Base-by-base conservation (phyloP, 2,113 vertebrate genomes). In the Tupaia tana region DNA sequence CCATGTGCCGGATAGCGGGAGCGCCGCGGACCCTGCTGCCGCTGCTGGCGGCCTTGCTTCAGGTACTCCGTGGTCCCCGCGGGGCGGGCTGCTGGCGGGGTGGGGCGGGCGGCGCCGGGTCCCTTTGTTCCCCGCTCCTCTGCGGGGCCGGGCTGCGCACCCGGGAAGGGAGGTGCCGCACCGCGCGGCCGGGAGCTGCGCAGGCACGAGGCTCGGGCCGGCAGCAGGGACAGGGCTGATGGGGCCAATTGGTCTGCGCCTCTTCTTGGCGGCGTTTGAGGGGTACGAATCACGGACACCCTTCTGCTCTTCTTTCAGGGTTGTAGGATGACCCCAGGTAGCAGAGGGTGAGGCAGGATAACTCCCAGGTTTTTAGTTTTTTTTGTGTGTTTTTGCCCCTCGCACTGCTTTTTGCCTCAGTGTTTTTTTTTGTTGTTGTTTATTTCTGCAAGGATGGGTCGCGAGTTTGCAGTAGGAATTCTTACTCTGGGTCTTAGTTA, bases 1-100 rank as follows among this genome's bases (percentile, higher is more conserved):
- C 98, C 98, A 98, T 98, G 98, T 98, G 98, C 98, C 98, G 98
- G 96, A 86, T 97, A 98, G 96, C 97, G 97, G 98, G 98, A 98
- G 95, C 98, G 96, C 97, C 97, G 98, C 97, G 98, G 98, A 98
- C 98, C 96, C 97, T 98, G 98, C 98, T 98, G 98, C 98, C 98
- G 98, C 98, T 97, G 78, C 92, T 97, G 94, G 97, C 98, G 96
- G 98, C 98, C 95, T 92, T 98, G 97, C 94, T 98, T 93, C 98
- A 98, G 98, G 98, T 98, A 98, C 97, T 61, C 66, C 13, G 70
- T 27, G 31, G 86, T 70, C 73, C 79, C 64, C n/a, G 54, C 83
- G 52, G 94, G 92, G 66, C 73, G 95, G 95, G 77, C 87, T n/a
- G 73, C 90, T 83, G 86, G 75, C 34, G 52, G 85, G 69, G 95